These are phyloP conservation scores for Aurelia aurita DNA, from an alignment of 30 jellyfish, hydroid and myxozoan species.

Conservation along the genomic window DNA sequence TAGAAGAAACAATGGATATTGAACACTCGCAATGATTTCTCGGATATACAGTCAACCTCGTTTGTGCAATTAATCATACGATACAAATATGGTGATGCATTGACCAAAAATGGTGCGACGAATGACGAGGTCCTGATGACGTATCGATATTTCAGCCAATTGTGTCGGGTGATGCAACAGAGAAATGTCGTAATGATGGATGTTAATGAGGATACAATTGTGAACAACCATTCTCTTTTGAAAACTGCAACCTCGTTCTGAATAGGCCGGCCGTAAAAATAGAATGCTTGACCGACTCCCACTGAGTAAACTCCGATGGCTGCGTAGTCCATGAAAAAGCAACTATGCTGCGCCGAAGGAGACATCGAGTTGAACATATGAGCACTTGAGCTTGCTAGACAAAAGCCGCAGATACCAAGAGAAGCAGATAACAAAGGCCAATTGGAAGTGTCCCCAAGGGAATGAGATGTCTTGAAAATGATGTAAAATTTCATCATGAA, in stretches of 20 bases:
- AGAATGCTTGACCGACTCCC: slow-evolving; percentile 94
- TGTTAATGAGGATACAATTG: slow-evolving; percentile 53
- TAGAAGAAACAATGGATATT: slow-evolving; percentile 72
- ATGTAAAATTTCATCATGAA: slow-evolving; percentile 52
- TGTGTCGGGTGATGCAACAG: slow-evolving; percentile 79
- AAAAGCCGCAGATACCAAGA: slow-evolving; percentile 86
- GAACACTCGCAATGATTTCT: slow-evolving; percentile 55
- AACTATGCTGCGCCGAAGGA: slow-evolving; percentile 76
- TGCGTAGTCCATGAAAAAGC: slow-evolving; percentile 96
- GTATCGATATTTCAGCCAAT: slow-evolving; percentile 81
- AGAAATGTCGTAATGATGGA: slow-evolving; percentile 80
- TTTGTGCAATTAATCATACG: slow-evolving; percentile 59
- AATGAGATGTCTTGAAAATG: slow-evolving; percentile 41
- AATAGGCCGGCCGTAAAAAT: slow-evolving; percentile 80
- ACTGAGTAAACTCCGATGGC: slow-evolving; percentile 92
- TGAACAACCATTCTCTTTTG: slow-evolving; percentile 54
- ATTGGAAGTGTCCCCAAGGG: slow-evolving; percentile 36
- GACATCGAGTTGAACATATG: slow-evolving; percentile 96
- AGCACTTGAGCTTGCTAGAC: slow-evolving; percentile 89
- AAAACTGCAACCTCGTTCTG: slow-evolving; percentile 15
- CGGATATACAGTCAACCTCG: slow-evolving; percentile 55
- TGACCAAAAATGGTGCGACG: slow-evolving; percentile 88
- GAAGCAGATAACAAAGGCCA: slow-evolving; percentile 89
- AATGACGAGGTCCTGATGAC: slow-evolving; percentile 79
- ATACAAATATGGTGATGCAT: slow-evolving; percentile 86